These are phyloP conservation scores for Berghia stephanieae DNA, from an alignment of 1,140 invertebrate species.

Conservation along the genomic window DNA sequence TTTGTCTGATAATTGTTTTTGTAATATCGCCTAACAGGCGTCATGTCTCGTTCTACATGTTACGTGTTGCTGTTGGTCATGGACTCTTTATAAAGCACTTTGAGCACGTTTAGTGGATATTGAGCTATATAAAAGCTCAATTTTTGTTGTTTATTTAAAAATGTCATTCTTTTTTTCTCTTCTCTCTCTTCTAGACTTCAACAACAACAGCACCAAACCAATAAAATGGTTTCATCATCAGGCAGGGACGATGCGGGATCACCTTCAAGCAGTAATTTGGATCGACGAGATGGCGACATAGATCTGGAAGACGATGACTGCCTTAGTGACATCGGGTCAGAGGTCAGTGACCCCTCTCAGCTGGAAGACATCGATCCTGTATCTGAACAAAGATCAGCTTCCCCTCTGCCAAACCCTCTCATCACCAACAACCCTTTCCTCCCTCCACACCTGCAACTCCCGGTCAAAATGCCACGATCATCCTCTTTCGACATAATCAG, in stretches of 20 bases:
- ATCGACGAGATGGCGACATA: conserved; percentile 26
- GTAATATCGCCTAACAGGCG: too few relatives aligned
- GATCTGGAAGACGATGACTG: conserved; percentile 33
- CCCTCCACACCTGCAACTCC: conserved; percentile 29
- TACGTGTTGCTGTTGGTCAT: too few relatives aligned
- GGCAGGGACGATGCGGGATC: conserved; percentile 27
- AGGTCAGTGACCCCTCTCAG: conserved; percentile 29
- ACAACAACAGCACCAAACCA: conserved; percentile 28
- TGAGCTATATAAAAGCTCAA: too few relatives aligned
- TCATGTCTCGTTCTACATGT: too few relatives aligned
- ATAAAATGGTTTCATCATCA: conserved; percentile 27
- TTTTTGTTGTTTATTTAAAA: not conserved
- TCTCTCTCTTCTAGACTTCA: conserved; percentile 21
- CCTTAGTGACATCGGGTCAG: conserved; percentile 26
- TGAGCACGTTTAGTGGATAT: too few relatives aligned
- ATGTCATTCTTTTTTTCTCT: not conserved
- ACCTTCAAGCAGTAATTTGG: conserved; percentile 27
- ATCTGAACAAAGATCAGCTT: not conserved
- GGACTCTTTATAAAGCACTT: too few relatives aligned
- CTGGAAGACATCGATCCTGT: conserved; percentile 32
- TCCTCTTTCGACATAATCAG: conserved; percentile 11
- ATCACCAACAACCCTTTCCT: conserved; percentile 32
- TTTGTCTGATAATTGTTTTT: too few relatives aligned
- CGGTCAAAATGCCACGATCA: conserved; percentile 10
- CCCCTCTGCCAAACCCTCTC: conserved; percentile 27